Evolutionary conservation across 2,797 vertebrate genomes (phyloP).

Genomic region (Leontocebus nigricollis): DNA sequence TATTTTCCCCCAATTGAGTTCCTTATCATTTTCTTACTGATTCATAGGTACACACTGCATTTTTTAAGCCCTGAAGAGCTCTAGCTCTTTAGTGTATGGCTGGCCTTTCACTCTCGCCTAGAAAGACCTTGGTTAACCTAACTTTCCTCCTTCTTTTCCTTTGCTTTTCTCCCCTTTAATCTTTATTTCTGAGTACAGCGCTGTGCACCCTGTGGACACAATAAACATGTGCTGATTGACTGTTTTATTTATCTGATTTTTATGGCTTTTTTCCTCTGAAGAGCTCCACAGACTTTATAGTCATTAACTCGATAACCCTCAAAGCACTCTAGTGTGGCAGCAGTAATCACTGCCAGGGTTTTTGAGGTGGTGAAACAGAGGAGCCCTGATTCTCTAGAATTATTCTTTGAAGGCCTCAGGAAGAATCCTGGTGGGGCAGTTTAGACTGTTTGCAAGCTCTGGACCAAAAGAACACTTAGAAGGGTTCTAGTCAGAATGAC

Average conservation of each 20-base stretch:
- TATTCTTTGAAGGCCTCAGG: slow-evolving; percentile 34
- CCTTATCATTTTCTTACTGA: background rate
- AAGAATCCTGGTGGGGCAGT: background rate
- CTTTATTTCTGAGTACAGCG: slow-evolving; percentile 51
- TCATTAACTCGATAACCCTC: slow-evolving; percentile 77
- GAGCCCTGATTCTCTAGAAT: slow-evolving; percentile 14
- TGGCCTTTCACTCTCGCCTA: background rate
- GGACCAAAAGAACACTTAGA: background rate
- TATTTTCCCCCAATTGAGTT: background rate
- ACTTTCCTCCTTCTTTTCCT: slow-evolving; percentile 25
- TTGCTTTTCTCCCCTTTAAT: slow-evolving; percentile 58
- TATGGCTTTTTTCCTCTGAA: slow-evolving; percentile 74
- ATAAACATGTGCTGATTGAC: slow-evolving; percentile 72
- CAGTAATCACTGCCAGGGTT: slow-evolving; percentile 64
- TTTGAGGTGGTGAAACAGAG: slow-evolving; percentile 50
- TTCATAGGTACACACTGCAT: background rate
- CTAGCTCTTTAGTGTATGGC: background rate
- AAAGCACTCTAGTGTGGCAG: slow-evolving; percentile 60
- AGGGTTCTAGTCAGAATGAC: background rate
- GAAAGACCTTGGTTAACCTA: slow-evolving; percentile 50
- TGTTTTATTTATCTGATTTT: slow-evolving; percentile 77
- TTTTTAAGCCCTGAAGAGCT: background rate
- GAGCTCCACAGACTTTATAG: slow-evolving; percentile 67
- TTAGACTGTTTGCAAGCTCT: background rate
- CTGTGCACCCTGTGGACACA: slow-evolving; percentile 61